phyloP scores from a whole-genome alignment of 2,113 vertebrate genomes.

The Bos indicus region DNA sequence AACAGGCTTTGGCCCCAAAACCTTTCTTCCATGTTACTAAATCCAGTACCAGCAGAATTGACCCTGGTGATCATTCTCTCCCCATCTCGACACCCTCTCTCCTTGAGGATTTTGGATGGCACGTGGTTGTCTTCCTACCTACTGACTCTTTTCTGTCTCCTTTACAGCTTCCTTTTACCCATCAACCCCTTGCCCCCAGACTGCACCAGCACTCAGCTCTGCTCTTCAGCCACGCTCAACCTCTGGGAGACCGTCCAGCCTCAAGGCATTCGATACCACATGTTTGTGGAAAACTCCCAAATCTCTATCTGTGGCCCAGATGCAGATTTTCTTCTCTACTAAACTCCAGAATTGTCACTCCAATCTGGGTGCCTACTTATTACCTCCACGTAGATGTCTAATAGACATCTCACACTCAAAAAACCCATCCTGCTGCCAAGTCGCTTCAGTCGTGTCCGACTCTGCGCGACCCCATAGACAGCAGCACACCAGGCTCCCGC shows the following conservation, averaged over 20 bases:
- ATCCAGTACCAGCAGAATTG: not conserved
- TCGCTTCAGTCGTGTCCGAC: too few relatives aligned
- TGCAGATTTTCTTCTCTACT: not conserved
- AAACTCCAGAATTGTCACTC: not conserved
- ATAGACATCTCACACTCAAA: not conserved
- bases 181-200: not conserved
- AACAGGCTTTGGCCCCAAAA: not conserved
- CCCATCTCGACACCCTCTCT: not conserved
- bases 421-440: not conserved
- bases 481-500: too few relatives aligned
- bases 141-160: not conserved
- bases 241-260: not conserved
- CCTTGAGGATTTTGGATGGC: not conserved
- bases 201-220: not conserved
- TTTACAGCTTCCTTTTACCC: not conserved
- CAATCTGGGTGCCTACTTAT: not conserved
- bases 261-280: not conserved
- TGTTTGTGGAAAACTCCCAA: not conserved
- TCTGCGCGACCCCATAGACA: too few relatives aligned
- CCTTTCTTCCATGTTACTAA: not conserved
- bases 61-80: not conserved
- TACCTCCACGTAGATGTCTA: not conserved
- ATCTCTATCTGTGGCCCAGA: not conserved
- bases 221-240: not conserved
- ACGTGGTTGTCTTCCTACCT: not conserved